These are phyloP conservation scores for Cercocebus atys DNA, from an alignment of 2,113 vertebrate genomes.

Conservation along the genomic window DNA sequence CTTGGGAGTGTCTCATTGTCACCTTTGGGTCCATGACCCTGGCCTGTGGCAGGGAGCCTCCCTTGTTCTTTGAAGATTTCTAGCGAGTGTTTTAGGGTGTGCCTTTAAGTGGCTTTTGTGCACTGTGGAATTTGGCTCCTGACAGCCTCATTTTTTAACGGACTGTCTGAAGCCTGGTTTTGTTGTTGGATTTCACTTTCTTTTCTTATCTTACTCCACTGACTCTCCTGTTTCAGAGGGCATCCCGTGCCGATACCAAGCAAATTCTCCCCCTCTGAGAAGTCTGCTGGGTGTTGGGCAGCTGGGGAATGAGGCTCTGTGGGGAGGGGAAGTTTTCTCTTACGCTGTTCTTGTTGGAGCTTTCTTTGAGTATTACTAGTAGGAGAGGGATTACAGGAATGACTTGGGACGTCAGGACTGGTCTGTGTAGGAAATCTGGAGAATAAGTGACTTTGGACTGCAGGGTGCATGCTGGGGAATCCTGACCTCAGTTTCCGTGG, in stretches of 20 bases:
- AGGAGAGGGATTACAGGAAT: neutral
- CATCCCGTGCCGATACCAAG: neutral
- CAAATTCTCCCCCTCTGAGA: neutral
- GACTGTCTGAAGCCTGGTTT: constrained; percentile 45
- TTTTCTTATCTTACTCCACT: constrained; percentile 39
- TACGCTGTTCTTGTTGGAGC: neutral
- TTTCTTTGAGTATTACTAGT: neutral
- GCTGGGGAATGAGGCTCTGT: neutral
- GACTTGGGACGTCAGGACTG: neutral
- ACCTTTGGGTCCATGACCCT: constrained; percentile 69
- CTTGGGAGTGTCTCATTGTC: constrained; percentile 78
- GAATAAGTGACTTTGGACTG: neutral
- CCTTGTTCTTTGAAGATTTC: constrained; percentile 74
- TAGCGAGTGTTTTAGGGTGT: constrained; percentile 37
- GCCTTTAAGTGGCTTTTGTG: constrained; percentile 49
- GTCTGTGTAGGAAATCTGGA: neutral
- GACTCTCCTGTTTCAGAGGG: neutral
- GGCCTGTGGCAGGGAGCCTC: constrained; percentile 47
- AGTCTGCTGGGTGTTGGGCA: neutral
- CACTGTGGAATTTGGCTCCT: constrained; percentile 60
- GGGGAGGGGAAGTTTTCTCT: neutral
- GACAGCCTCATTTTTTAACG: constrained; percentile 32
- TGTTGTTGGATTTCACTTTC: constrained; percentile 65
- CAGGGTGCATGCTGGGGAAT: neutral
- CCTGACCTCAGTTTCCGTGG: constrained; percentile 69